Evolutionary conservation across 2,888 invertebrate species (phyloP).

Genomic region (Sphinx pinastri): DNA sequence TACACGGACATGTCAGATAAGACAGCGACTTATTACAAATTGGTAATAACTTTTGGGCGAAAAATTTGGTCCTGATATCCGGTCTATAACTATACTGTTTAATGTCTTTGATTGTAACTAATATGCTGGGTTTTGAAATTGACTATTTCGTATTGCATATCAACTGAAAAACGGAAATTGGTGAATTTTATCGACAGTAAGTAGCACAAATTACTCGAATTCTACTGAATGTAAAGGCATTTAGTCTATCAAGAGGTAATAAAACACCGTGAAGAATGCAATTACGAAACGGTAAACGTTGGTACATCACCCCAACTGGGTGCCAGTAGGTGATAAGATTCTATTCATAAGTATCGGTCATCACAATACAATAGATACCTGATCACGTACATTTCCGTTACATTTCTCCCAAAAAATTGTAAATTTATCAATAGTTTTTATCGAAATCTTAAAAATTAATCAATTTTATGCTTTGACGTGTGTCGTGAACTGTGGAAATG

Average conservation of each 20-base stretch:
- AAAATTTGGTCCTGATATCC: no score
- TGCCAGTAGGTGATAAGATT: constrained; percentile 4
- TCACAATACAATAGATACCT: not conserved
- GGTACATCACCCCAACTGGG: not conserved
- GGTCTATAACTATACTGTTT: no score
- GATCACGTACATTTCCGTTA: constrained; percentile 17
- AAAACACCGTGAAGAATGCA: constrained; percentile 6
- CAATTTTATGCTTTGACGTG: constrained; percentile 6
- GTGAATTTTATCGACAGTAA: no score
- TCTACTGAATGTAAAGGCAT: not conserved
- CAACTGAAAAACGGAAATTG: no score
- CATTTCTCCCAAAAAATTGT: not conserved
- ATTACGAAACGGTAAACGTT: not conserved
- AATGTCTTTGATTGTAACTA: no score
- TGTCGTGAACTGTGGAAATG: not conserved
- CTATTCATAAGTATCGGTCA: not conserved
- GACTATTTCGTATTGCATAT: no score
- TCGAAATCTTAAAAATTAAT: not conserved
- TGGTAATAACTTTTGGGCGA: no score
- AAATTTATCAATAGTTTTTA: constrained; percentile 1
- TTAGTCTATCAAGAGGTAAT: not conserved
- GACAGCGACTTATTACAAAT: no score
- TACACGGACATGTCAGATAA: no score
- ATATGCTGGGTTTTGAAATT: no score
- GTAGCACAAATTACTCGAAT: not conserved